Percentiles rank a stretch among this genome's conserved stretches.
These are phyloP conservation scores for Bicyclus anynana DNA, from an alignment of 1,140 invertebrate species.

Conservation along the genomic window DNA sequence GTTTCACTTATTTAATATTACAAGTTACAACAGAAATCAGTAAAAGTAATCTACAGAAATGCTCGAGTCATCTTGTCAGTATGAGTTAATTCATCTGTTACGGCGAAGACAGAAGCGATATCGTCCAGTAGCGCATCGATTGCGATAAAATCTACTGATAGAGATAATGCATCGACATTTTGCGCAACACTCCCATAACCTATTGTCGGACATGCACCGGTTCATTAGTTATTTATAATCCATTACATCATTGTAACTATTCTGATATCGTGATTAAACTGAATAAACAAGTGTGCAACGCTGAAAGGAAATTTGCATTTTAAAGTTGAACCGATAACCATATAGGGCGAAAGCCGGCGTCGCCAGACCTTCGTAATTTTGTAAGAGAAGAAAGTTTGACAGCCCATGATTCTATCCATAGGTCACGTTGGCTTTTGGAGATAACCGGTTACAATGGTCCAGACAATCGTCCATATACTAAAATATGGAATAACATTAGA, in stretches of 20 bases:
- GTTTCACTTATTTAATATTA: background rate
- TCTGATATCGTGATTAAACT: slow-evolving; percentile 1
- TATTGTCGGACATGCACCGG: slow-evolving; percentile 16
- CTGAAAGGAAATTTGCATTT: too few relatives aligned
- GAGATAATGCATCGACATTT: slow-evolving; percentile 21
- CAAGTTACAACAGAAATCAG: background rate
- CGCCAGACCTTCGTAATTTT: too few relatives aligned
- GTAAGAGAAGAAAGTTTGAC: too few relatives aligned
- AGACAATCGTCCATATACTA: too few relatives aligned
- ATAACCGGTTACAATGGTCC: too few relatives aligned
- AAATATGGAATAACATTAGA: too few relatives aligned
- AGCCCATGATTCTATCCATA: too few relatives aligned
- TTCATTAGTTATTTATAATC: slow-evolving; percentile 17
- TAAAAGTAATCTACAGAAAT: slow-evolving; percentile 6
- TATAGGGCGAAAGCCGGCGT: too few relatives aligned
- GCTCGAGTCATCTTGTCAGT: slow-evolving; percentile 2
- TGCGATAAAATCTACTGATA: slow-evolving; percentile 22
- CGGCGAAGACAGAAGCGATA: slow-evolving; percentile 4
- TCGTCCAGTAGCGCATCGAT: slow-evolving; percentile 7
- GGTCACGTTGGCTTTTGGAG: too few relatives aligned
- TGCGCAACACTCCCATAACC: slow-evolving; percentile 17
- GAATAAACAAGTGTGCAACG: background rate
- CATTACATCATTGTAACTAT: slow-evolving; percentile 17
- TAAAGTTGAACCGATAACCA: too few relatives aligned
- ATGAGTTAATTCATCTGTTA: slow-evolving; percentile 5